Evolutionary conservation across 2,113 vertebrate genomes (phyloP).

Genomic region (Gorsachius goisagi): DNA sequence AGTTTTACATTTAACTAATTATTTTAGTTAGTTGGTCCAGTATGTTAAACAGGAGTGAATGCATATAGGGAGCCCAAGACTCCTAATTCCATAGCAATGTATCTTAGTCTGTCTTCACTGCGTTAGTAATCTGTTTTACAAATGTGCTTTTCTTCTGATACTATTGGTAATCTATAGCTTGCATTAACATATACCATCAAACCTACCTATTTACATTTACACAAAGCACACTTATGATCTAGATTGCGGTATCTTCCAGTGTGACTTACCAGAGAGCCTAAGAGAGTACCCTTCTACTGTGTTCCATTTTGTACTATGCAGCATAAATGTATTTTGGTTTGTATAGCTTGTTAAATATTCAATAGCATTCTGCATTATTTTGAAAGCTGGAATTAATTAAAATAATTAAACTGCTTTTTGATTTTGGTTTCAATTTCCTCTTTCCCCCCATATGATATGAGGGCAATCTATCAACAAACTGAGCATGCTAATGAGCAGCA

Average conservation of each 20-base stretch:
- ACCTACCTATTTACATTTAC: background rate
- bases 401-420: constrained; percentile 57
- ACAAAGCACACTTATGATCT: rapidly evolving
- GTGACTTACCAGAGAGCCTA: constrained; percentile 10
- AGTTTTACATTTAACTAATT: constrained; percentile 64
- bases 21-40: constrained; percentile 59
- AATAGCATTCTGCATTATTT: constrained; percentile 33
- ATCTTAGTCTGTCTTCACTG: background rate
- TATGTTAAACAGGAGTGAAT: constrained; percentile 37
- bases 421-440: constrained; percentile 40
- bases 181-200: background rate
- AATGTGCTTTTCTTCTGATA: background rate
- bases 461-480: constrained; percentile 20
- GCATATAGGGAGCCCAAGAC: background rate
- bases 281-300: background rate
- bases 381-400: constrained; percentile 53
- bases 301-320: background rate
- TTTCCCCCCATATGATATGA: background rate
- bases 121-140: background rate
- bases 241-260: background rate
- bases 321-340: background rate
- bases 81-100: background rate
- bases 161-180: background rate
- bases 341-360: constrained; percentile 40
- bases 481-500: constrained; percentile 26